Conservation (phyloP, 2,888 invertebrate genomes). For the Agrilus mali region DNA sequence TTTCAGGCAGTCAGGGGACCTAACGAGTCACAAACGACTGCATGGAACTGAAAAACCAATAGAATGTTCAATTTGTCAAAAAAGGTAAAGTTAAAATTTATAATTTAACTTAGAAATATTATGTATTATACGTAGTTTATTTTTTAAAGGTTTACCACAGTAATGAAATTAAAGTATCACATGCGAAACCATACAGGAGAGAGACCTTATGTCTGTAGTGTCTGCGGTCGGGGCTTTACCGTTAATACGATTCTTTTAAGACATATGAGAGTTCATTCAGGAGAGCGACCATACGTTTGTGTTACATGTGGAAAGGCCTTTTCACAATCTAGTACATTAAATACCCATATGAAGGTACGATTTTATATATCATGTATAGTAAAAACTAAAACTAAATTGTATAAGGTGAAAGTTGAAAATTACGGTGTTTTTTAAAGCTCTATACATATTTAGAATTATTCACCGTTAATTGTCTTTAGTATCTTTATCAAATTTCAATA, state of each 20-base stretch:
- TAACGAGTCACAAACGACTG: conserved; percentile 34
- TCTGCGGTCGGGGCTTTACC: conserved; percentile 34
- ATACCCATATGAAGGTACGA: conserved; percentile 34
- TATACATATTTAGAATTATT: too few species aligned
- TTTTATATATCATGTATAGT: neutral
- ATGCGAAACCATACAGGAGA: conserved; percentile 36
- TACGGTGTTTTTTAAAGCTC: too few species aligned
- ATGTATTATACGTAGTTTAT: neutral
- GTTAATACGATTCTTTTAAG: conserved; percentile 33
- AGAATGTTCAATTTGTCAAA: conserved; percentile 33
- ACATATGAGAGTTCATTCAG: conserved; percentile 35
- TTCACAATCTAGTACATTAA: conserved; percentile 34
- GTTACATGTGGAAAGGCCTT: conserved; percentile 35
- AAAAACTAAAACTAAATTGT: neutral
- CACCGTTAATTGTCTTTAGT: too few species aligned
- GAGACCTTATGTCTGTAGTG: conserved; percentile 33
- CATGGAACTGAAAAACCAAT: conserved; percentile 36
- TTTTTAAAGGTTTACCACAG: conserved; percentile 31
- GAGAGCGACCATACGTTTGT: conserved; percentile 34
- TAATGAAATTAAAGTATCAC: conserved; percentile 36
- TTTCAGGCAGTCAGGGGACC: conserved; percentile 34
- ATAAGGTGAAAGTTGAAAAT: neutral
- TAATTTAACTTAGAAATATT: neutral
- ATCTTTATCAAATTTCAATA: too few species aligned
- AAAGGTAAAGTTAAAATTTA: conserved; percentile 25